Evolutionary conservation across 2,888 invertebrate genomes (phyloP).

Genomic region (Ectemnius lituratus): DNA sequence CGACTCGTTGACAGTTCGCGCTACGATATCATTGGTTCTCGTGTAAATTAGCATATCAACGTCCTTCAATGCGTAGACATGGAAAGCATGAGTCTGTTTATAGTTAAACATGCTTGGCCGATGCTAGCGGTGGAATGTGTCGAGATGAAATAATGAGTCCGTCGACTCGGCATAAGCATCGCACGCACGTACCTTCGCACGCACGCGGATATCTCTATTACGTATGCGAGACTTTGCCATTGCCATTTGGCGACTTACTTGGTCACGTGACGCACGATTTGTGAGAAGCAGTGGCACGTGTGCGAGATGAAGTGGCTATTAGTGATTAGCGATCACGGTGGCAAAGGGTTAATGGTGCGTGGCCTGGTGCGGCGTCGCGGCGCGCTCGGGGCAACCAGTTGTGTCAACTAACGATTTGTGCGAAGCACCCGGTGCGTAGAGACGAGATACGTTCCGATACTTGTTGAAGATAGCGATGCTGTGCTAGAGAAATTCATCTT

Average conservation of each 20-base stretch:
- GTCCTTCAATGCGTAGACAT: constrained; percentile 8
- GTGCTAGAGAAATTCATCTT: neutral
- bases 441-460: neutral
- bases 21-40: constrained; percentile 16
- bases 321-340: too few relatives aligned
- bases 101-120: constrained; percentile 10
- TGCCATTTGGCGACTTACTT: too few relatives aligned
- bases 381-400: too few relatives aligned
- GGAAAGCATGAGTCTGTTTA: constrained; percentile 3
- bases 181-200: neutral
- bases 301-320: too few relatives aligned
- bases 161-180: constrained; percentile 4
- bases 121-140: neutral
- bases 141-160: constrained; percentile 4
- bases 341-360: too few relatives aligned
- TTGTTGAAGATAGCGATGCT: neutral
- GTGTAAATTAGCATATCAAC: neutral
- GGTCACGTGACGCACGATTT: too few relatives aligned
- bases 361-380: too few relatives aligned
- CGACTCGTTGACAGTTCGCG: neutral
- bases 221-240: too few relatives aligned
- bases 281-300: too few relatives aligned
- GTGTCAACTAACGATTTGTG: too few relatives aligned
- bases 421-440: too few relatives aligned
- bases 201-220: constrained; percentile 3